Evolutionary conservation across 2,113 vertebrate genomes (phyloP), one percentile per base, ranked within the genome.

Genomic region (Stigmatopora argus): DNA sequence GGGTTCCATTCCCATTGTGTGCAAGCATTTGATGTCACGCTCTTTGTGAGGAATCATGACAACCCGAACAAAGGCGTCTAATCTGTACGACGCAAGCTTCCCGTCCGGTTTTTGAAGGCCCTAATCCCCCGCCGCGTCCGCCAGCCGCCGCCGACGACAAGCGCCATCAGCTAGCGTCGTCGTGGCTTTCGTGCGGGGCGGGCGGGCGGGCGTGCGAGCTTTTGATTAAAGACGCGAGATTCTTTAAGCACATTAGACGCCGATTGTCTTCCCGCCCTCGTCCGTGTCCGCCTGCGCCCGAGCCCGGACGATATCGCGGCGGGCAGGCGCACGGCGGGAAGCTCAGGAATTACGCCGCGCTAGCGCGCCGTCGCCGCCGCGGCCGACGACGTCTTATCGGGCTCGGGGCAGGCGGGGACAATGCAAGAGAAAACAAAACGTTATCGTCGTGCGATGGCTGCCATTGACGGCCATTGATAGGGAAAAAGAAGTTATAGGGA

Each of bases 191-290:
- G 89, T 91, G 83, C 69, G 13, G 75, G 83, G 88, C 91, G 88
- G 90, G 90, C 86, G 87, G 87, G 87, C 87, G 75, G 83, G 88
- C 91, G 88, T 90, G 90, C 86, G 87, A 88, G 87, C 87, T 86
- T 56, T 87, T 85, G 89, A 91, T 91, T 91, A 91, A 90, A 92
- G 88, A 90, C 86, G 87, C 80, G 88, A 88, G 87, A 89, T 88
- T 88, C 90, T 85, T 88, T 92, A 92, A 92, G 89, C 90, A 78
- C 83, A 83, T 92, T 91, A 91, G 78, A 85, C 84, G 86, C 87
- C 87, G 73, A 90, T 92, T 92, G 90, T 92, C 90, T 89, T 5
- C 79, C 86, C 83, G 66, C 87, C 89, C 87, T 80, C 88, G 75
- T 87, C 88, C 85, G 80, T 90, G 86, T 91, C 89, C 90, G 75